phyloP scores from a whole-genome alignment of 2,113 vertebrate genomes.

The Heterotilapia buettikoferi region DNA sequence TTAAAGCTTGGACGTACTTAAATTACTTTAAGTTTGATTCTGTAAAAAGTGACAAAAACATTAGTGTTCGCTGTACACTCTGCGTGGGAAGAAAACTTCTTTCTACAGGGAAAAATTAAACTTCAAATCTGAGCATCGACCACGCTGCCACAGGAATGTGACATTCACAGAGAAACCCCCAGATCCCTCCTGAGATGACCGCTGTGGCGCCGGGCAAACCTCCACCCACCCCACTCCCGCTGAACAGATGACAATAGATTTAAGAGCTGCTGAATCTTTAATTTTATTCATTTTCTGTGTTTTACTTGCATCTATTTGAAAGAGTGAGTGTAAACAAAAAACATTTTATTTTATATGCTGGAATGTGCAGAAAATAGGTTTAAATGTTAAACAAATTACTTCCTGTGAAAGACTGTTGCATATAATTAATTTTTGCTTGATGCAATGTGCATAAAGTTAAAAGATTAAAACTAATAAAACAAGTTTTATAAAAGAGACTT shows the following conservation, averaged over 20 bases:
- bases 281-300: neutral
- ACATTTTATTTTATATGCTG: neutral
- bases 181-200: neutral
- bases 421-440: too few relatives aligned
- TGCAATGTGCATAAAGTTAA: too few relatives aligned
- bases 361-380: too few relatives aligned
- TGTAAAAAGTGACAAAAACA: neutral
- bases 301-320: neutral
- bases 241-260: neutral
- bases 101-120: neutral
- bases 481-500: too few relatives aligned
- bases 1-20: neutral
- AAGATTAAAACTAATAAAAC: too few relatives aligned
- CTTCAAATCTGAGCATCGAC: accelerated
- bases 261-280: neutral
- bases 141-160: too few relatives aligned
- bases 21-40: neutral
- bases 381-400: too few relatives aligned
- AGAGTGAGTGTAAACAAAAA: neutral
- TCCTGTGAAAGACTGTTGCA: too few relatives aligned
- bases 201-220: neutral
- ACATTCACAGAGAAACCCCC: neutral
- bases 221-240: neutral
- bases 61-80: neutral
- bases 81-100: neutral